Base-by-base conservation (phyloP, 1,140 invertebrate species). In the Caenorhabditis latens region DNA sequence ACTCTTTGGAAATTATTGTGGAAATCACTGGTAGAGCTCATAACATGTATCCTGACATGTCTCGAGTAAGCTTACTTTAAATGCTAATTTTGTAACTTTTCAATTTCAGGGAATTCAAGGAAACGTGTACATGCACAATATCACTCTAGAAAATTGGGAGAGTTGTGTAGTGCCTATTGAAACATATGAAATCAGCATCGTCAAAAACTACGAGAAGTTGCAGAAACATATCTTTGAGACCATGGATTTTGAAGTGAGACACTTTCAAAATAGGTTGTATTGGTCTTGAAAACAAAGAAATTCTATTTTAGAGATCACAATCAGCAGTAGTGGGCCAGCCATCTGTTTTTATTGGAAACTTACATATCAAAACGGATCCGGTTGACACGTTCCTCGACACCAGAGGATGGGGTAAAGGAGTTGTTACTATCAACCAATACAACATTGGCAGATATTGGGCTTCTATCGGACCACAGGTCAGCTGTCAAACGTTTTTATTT, bases 381-480 rank as follows among this genome's bases (percentile, higher is more conserved):
- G 84, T 24, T 48, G 87, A 88, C 50, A 88, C 87, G 0, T 87
- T 65, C 21, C 50, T 88, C 21, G 87, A 88, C 58, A 50, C 84
- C 2, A 86, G 55, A 42, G 48, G 24, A 11, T 88, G 87, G 87
- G 87, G 87, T 16, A 88, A 88, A 85, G 87, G 87, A 40, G 79
- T 84, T 40, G 50, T 88, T 1, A 87, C 55, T 16, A 57, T 88
- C 40, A 88, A 88, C 75, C 55, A 71, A 13, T 85, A 87, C 84
- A 88, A 88, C 46, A 48, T 88, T 16, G 87, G 87, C 50, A 21
- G 87, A 65, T 88, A 75, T 83, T 88, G 87, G 87, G 48, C 57
- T 24, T 58, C 65, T 42, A 32, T 75, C 14, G 87, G 87, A 40
- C 87, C 87, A n/a, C 87, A 88, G 75, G 87, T 88, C 19, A 0